A percentile compares a stretch with the other conserved stretches of the same genome.
phyloP scores from a whole-genome alignment of 2,888 invertebrate species.

The Colletes collaris region DNA sequence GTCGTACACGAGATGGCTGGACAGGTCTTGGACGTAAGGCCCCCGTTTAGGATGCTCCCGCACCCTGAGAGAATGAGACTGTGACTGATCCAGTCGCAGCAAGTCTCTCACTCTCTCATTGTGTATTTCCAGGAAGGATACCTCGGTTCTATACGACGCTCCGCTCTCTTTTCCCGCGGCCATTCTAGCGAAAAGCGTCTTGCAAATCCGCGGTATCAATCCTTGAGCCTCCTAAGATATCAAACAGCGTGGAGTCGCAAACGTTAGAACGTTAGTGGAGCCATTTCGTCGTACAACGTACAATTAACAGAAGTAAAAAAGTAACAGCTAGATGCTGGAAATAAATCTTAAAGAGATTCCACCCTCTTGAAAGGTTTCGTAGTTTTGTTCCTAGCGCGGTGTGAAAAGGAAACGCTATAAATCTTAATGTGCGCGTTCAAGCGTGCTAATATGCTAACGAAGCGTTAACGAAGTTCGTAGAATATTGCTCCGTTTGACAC shows the following conservation, averaged over 20 bases:
- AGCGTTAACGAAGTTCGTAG: too few species aligned
- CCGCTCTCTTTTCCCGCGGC: constrained; percentile 92
- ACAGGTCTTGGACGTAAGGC: constrained; percentile 94
- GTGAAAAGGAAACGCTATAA: too few species aligned
- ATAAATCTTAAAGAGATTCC: too few species aligned
- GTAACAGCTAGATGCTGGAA: too few species aligned
- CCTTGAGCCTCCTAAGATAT: constrained; percentile 89
- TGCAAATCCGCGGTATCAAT: constrained; percentile 93
- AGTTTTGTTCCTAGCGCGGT: too few species aligned
- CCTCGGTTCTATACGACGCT: constrained; percentile 93
- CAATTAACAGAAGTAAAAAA: too few species aligned
- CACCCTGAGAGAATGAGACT: constrained; percentile 89
- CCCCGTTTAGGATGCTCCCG: constrained; percentile 92
- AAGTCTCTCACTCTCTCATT: constrained; percentile 92
- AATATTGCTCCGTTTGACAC: too few species aligned
- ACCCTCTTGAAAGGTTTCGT: too few species aligned
- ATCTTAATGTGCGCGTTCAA: too few species aligned
- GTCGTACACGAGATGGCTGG: constrained; percentile 93
- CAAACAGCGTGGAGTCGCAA: background rate
- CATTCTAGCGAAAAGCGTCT: constrained; percentile 92
- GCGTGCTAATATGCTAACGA: too few species aligned
- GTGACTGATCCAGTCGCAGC: constrained; percentile 84
- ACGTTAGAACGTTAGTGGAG: too few species aligned
- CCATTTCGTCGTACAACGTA: too few species aligned
- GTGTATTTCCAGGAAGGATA: constrained; percentile 94